These are phyloP conservation scores for Pantala flavescens DNA, from an alignment of 1,140 invertebrate genomes.

Conservation along the genomic window DNA sequence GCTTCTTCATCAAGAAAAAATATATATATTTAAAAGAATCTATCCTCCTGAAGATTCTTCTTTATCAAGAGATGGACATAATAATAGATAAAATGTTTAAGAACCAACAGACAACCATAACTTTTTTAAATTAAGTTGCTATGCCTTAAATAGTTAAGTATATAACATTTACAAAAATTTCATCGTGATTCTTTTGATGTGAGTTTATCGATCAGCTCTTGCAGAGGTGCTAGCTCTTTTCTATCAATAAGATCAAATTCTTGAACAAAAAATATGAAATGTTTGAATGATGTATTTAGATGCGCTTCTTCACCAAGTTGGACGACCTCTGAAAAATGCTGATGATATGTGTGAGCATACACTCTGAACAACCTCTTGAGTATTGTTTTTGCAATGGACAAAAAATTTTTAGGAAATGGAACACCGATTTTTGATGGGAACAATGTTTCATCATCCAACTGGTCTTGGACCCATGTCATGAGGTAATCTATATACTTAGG, in stretches of 20 bases:
- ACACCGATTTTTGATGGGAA: conserved; percentile 63
- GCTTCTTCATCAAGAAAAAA: no score
- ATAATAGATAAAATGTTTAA: not conserved
- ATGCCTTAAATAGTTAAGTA: not conserved
- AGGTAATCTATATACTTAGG: conserved; percentile 62
- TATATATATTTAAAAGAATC: not conserved
- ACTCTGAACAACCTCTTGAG: conserved; percentile 56
- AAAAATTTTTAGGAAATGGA: conserved; percentile 55
- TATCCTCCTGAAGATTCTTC: not conserved
- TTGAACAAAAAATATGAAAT: conserved; percentile 61
- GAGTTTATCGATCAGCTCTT: conserved; percentile 53
- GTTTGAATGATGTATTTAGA: conserved; percentile 63
- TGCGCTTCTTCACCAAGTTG: conserved; percentile 58
- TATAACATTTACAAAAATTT: not conserved
- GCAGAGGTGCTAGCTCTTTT: conserved; percentile 49
- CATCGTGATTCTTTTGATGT: conserved; percentile 28
- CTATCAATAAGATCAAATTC: conserved; percentile 57
- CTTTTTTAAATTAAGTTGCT: not conserved
- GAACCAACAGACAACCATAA: not conserved
- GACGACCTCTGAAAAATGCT: conserved; percentile 56
- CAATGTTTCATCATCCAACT: conserved; percentile 56
- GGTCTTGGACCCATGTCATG: conserved; percentile 63
- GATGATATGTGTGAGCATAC: conserved; percentile 63
- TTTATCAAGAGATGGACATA: not conserved
- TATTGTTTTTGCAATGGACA: conserved; percentile 53